Base-by-base conservation (phyloP, 2,113 vertebrate genomes). In the Eidolon helvum region DNA sequence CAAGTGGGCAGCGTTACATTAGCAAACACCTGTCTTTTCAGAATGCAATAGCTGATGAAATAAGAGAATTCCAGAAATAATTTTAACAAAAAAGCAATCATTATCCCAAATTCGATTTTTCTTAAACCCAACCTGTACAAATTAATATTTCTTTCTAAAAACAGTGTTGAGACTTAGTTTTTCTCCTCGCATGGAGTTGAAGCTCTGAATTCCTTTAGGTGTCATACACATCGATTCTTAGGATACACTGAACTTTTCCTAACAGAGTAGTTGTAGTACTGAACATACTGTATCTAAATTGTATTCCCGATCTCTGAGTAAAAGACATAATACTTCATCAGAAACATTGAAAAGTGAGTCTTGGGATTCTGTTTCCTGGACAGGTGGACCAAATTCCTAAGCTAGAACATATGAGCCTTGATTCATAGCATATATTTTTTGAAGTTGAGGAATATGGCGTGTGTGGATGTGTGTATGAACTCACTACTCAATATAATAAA, bases 121-220 rank as follows among this genome's bases (percentile, higher is more conserved):
- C 85, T 97, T 96, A 85, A 96, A 95, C 75, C 68, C 61, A n/a
- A 82, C 98, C 59, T 93, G 80, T 87, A 92, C 53, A 95, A 96
- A 57, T 77, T 87, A 59, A 0, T 11, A 94, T 48, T 68, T 28
- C 4, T 96, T 90, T 97, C 68, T 72, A 65, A 97, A 95, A 94
- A 53, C 57, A 78, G 65, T 6, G 12, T 26, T 28, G n/a, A 33
- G 48, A 45, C 3, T 4, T 33, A 33, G 45, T 38, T 40, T 43
- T 78, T 66, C 35, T 61, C 45, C 30, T 38, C 7, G 1, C 24
- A 0, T 68, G 4, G 48, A 85, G 26, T 43, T 72, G 48, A 87
- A 68, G 8, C 26, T 82, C 55, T 95, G 48, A 96, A 26, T 63
- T 35, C 80, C 79, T 69, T 84, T 53, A 10, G 19, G 16, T 55